These are phyloP conservation scores for Sussaba pulchella DNA, from an alignment of 2,888 invertebrate genomes.

Conservation along the genomic window DNA sequence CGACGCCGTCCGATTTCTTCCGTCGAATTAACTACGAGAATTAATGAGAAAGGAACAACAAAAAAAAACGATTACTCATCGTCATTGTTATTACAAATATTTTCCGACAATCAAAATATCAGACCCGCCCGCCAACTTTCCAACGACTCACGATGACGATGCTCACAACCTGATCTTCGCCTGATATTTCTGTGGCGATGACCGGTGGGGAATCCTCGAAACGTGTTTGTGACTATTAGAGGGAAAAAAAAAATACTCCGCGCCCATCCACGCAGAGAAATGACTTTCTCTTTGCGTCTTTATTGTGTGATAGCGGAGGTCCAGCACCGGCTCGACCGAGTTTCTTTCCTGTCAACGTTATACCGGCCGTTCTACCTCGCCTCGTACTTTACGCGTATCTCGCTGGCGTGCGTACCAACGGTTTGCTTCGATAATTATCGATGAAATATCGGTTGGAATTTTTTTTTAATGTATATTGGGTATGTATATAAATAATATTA, in stretches of 20 bases:
- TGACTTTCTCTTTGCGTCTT: slow-evolving; percentile 60
- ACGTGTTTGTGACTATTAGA: slow-evolving; percentile 48
- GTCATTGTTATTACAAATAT: not conserved
- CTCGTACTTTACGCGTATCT: not conserved
- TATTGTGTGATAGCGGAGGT: slow-evolving; percentile 53
- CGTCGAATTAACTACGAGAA: too few relatives aligned
- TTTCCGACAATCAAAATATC: not conserved
- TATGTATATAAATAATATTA: too few relatives aligned
- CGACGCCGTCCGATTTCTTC: too few relatives aligned
- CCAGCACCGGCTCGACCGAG: slow-evolving; percentile 53
- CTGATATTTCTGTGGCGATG: slow-evolving; percentile 38
- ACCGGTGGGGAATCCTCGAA: slow-evolving; percentile 44
- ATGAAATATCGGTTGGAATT: slow-evolving; percentile 23
- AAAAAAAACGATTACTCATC: too few relatives aligned
- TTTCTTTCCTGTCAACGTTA: slow-evolving; percentile 55
- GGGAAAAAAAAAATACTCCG: slow-evolving; percentile 54
- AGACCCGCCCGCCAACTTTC: slow-evolving; percentile 48
- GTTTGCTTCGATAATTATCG: slow-evolving; percentile 48
- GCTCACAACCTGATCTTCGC: slow-evolving; percentile 43
- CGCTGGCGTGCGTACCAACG: too few relatives aligned
- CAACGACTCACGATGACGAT: slow-evolving; percentile 52
- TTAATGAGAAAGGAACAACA: too few relatives aligned
- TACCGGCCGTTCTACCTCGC: not conserved
- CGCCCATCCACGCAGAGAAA: slow-evolving; percentile 56
- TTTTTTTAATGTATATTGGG: too few relatives aligned